These are phyloP conservation scores for Cotesia vestalis DNA, from an alignment of 1,140 invertebrate genomes.

Conservation along the genomic window DNA sequence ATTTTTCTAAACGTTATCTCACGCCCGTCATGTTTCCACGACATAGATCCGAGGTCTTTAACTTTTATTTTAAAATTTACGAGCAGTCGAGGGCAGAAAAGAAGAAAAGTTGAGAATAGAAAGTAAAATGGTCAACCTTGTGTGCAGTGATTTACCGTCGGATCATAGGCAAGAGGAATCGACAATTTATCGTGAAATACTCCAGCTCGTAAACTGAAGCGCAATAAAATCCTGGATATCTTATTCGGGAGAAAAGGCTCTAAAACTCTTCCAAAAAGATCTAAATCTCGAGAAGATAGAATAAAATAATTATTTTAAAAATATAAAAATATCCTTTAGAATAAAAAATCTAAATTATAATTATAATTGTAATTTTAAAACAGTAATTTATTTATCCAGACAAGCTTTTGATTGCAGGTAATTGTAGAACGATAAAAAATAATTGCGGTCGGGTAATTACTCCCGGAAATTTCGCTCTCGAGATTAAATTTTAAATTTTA, in stretches of 20 bases:
- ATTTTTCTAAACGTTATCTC: not conserved
- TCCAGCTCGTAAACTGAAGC: constrained; percentile 52
- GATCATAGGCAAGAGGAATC: constrained; percentile 61
- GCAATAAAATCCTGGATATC: constrained; percentile 38
- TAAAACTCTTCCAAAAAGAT: no score
- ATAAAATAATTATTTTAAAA: no score
- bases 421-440: constrained; percentile 34
- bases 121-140: constrained; percentile 18
- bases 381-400: not conserved
- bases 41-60: constrained; percentile 8
- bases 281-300: no score
- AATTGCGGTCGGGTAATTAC: constrained; percentile 33
- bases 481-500: no score
- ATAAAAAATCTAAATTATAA: no score
- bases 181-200: constrained; percentile 59
- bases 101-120: constrained; percentile 8
- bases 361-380: no score
- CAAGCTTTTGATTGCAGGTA: constrained; percentile 8
- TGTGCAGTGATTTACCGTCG: constrained; percentile 55
- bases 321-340: no score
- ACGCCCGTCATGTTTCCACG: constrained; percentile 20
- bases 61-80: constrained; percentile 60
- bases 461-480: constrained; percentile 10
- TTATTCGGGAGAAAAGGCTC: constrained; percentile 25
- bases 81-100: constrained; percentile 40